Evolutionary conservation across 2,797 vertebrate genomes (phyloP).

Genomic region (Tympanoctomys barrerae): DNA sequence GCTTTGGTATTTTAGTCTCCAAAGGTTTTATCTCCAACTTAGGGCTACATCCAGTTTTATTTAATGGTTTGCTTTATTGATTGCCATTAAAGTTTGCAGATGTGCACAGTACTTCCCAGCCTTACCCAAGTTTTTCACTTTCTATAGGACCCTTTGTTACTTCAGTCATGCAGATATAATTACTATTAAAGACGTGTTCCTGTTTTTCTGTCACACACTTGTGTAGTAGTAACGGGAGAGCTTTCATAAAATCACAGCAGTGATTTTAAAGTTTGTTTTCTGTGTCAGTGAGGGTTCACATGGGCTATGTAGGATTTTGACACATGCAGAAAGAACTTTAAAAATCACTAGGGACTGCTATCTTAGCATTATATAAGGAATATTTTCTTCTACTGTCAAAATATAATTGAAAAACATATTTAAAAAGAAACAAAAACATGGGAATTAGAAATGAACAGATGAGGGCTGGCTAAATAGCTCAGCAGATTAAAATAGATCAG

Average conservation of each 20-base stretch:
- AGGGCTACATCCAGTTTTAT: not conserved
- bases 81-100: not conserved
- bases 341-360: not conserved
- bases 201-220: not conserved
- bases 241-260: not conserved
- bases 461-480: no score
- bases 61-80: not conserved
- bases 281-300: not conserved
- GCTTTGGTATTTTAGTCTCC: not conserved
- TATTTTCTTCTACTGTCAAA: conserved; percentile 40
- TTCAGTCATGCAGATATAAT: not conserved
- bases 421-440: conserved; percentile 35
- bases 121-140: not conserved
- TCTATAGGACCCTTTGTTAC: not conserved
- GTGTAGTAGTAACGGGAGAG: not conserved
- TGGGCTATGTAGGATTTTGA: not conserved
- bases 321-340: conserved; percentile 13
- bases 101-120: not conserved
- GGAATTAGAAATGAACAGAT: conserved; percentile 34
- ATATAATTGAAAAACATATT: conserved; percentile 4
- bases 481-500: no score
- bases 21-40: not conserved
- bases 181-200: not conserved
- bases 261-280: conserved; percentile 13
- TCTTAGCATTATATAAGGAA: not conserved